phyloP scores from a whole-genome alignment of 2,888 invertebrate species.

The Cephonodes hylas region DNA sequence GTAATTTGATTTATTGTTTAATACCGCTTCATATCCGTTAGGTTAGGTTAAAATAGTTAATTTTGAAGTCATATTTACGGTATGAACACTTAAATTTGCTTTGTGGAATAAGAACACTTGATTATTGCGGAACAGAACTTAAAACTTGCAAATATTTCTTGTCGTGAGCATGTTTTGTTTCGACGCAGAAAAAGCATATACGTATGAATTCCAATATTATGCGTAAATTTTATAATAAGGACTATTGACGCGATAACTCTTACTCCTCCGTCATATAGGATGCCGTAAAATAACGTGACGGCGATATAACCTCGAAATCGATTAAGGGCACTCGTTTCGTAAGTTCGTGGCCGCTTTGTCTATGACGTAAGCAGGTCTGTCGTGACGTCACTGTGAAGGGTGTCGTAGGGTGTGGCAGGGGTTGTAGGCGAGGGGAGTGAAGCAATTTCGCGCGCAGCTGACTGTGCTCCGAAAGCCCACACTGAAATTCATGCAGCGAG shows the following conservation, averaged over 20 bases:
- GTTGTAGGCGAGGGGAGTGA: conserved; percentile 44
- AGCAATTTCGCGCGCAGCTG: conserved; percentile 73
- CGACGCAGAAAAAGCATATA: background rate
- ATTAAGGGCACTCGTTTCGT: conserved; percentile 65
- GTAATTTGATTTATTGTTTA: background rate
- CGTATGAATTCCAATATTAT: background rate
- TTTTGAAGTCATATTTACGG: background rate
- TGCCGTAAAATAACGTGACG: conserved; percentile 6
- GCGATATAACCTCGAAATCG: conserved; percentile 60
- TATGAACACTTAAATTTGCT: background rate
- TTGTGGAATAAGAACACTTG: no score
- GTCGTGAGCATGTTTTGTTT: no score
- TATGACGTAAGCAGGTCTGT: conserved; percentile 68
- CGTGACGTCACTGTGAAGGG: conserved; percentile 66
- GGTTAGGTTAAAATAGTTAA: background rate
- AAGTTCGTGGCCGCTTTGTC: conserved; percentile 63
- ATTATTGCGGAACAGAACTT: no score
- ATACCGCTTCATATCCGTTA: background rate
- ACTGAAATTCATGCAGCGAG: conserved; percentile 26
- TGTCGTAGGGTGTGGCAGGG: conserved; percentile 41
- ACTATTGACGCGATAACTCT: background rate
- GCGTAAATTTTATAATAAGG: background rate
- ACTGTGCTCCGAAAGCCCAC: conserved; percentile 57
- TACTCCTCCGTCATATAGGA: background rate
- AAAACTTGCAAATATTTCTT: no score